Evolutionary conservation across 2,797 vertebrate genomes (phyloP).

Genomic region (Pipistrellus pygmaeus): DNA sequence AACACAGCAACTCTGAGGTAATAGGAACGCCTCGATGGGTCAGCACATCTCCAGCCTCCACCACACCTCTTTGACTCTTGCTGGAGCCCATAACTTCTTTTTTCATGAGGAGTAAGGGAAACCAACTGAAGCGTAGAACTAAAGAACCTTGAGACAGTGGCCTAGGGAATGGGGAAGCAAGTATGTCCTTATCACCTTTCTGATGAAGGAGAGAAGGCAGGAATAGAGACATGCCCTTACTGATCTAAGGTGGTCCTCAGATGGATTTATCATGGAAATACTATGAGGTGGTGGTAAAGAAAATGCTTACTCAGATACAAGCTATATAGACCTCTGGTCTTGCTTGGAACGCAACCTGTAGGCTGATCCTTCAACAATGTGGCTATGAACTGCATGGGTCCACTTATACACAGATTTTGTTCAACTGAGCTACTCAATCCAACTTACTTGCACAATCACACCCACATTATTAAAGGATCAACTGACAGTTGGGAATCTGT

Average conservation of each 20-base stretch:
- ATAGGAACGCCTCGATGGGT: not conserved
- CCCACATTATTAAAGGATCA: not conserved
- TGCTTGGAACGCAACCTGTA: not conserved
- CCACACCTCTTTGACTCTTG: not conserved
- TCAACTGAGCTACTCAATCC: not conserved
- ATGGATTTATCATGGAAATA: not conserved
- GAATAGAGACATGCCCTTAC: not conserved
- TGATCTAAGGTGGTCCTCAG: not conserved
- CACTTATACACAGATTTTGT: not conserved
- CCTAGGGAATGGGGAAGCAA: not conserved
- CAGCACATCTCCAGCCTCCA: not conserved
- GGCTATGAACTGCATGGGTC: not conserved
- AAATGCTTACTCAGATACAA: not conserved
- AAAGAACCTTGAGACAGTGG: not conserved
- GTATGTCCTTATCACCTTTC: accelerated
- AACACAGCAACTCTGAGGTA: not conserved
- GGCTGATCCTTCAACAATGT: not conserved
- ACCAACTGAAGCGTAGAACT: not conserved
- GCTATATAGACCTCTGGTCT: not conserved
- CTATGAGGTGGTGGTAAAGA: not conserved
- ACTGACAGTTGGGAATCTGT: not conserved
- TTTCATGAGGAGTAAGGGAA: not conserved
- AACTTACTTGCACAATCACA: not conserved
- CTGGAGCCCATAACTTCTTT: not conserved
- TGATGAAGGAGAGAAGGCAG: not conserved